Base-by-base conservation (phyloP, 2,888 invertebrate genomes). In the Acrobasis consociella region DNA sequence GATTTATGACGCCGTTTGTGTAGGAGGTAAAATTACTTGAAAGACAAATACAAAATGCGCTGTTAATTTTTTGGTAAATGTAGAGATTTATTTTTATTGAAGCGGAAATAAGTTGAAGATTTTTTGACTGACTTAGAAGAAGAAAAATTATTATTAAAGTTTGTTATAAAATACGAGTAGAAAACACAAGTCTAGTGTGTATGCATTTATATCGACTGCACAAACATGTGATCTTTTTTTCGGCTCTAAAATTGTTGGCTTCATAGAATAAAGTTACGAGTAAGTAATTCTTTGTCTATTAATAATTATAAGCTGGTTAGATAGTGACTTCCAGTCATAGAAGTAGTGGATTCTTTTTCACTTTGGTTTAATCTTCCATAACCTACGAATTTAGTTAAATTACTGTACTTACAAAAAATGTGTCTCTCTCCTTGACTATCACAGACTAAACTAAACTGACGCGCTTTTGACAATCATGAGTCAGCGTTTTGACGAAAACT, bases 391-490 rank as follows among this genome's bases (percentile, higher is more conserved):
- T 22, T 22, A 2, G 22, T 22, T 22, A 22, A 3, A 22, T 22
- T 22, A 22, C n/a, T n/a, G n/a, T n/a, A n/a, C 22, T 3, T 38
- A 10, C 2, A 39, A 17, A 38, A 42, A 39, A 9, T 15, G n/a
- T n/a, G 5, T 31, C 31, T 38, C 31, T 49, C 62, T 49, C 62
- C 49, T 37, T 9, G 62, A 46, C 55, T 62, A 62, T 0, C 9
- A 22, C 49, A 70, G 69, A 70, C 62, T 65, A 64, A 65, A 62
- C 64, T 68, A 70, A 73, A 71, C 70, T 74, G 72, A 72, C 69
- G 65, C 78, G 71, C 81, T 80, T 78, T 68, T 71, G 78, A 77
- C 73, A 73, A 70, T 9, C 38, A 55, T 62, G 62, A 62, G 49
- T 46, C 9, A 49, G 31, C 55, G 37, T 37, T 55, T 42, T 42